Evolutionary conservation across 2,888 invertebrate species (phyloP).

Genomic region (Nomada ruficornis): DNA sequence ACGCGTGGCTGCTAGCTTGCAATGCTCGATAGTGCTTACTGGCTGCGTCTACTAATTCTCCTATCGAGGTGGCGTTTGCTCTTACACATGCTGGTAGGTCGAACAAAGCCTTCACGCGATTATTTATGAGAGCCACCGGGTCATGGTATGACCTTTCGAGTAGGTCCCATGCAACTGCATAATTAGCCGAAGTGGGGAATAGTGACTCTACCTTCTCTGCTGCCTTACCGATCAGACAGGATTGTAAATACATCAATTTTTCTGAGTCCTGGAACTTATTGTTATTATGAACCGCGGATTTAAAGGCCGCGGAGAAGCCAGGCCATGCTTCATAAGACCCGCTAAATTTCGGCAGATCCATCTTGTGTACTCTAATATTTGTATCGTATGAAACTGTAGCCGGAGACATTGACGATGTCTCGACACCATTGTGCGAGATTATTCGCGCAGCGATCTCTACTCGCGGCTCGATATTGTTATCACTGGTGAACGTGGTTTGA

Average conservation of each 20-base stretch:
- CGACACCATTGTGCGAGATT: too few species aligned
- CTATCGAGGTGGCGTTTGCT: neutral
- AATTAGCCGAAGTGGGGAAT: neutral
- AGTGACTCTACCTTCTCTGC: neutral
- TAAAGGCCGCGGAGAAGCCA: neutral
- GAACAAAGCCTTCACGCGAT: neutral
- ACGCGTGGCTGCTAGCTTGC: too few species aligned
- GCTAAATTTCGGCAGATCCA: conserved; percentile 2
- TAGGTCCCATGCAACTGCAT: neutral
- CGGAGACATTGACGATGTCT: neutral
- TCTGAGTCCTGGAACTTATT: neutral
- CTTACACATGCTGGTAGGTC: neutral
- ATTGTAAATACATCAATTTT: neutral
- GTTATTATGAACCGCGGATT: neutral
- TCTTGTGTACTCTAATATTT: neutral
- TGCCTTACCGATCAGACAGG: neutral
- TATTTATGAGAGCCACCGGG: neutral
- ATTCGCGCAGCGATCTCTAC: too few species aligned
- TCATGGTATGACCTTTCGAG: neutral
- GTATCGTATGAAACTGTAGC: neutral
- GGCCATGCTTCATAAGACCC: conserved; percentile 1
- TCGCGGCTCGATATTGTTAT: too few species aligned
- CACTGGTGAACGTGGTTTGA: too few species aligned
- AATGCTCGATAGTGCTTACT: too few species aligned
- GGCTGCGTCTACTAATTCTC: neutral